Evolutionary conservation across 2,113 vertebrate genomes (phyloP).

Genomic region (Pipra filicauda): DNA sequence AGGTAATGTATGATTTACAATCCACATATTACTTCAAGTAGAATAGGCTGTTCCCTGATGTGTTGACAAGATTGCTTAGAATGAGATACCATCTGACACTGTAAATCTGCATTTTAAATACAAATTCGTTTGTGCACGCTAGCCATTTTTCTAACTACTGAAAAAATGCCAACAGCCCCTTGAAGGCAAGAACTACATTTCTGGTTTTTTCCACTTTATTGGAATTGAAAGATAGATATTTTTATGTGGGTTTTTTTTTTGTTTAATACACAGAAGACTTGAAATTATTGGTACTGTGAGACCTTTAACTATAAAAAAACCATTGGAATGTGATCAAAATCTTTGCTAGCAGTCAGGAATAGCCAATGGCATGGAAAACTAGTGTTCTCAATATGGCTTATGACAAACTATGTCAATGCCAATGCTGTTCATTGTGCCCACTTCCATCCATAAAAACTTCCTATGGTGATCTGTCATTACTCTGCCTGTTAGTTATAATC

Average conservation of each 20-base stretch:
- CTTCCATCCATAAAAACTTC: not conserved
- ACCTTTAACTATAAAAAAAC: not conserved
- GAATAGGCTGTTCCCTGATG: not conserved
- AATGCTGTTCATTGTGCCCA: not conserved
- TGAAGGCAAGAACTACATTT: not conserved
- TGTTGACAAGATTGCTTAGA: slow-evolving; percentile 4
- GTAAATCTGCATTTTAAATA: slow-evolving; percentile 25
- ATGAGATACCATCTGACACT: slow-evolving; percentile 11
- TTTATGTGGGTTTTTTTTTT: not conserved
- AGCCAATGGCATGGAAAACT: not conserved
- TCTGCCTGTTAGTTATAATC: not conserved
- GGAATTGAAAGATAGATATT: not conserved
- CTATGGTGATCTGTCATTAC: not conserved
- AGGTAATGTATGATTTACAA: not conserved
- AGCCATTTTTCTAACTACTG: not conserved
- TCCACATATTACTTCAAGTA: not conserved
- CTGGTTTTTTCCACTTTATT: not conserved
- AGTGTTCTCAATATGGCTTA: not conserved
- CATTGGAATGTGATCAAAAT: not conserved
- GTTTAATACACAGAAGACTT: slow-evolving; percentile 28
- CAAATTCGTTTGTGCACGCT: not conserved
- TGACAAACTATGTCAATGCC: not conserved
- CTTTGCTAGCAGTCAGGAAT: not conserved
- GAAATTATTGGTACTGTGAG: slow-evolving; percentile 33
- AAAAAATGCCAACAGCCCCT: slow-evolving; percentile 6